Evolutionary conservation across 1,140 invertebrate species (phyloP).

Genomic region (Brachionus rotundiformis): DNA sequence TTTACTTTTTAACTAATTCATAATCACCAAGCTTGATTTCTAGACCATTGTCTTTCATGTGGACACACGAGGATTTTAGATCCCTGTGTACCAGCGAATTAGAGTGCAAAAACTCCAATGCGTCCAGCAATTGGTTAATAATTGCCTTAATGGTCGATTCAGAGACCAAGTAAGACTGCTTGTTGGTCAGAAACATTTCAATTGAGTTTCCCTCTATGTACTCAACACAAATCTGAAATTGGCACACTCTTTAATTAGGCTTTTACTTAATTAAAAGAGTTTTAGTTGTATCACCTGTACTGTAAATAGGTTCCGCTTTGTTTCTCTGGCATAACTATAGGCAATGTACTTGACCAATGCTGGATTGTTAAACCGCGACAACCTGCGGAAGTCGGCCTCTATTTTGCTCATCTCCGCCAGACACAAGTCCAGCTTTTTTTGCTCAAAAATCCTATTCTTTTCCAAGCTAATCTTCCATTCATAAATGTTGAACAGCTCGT

Average conservation of each 20-base stretch:
- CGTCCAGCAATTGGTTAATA: constrained; percentile 70
- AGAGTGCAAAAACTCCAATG: constrained; percentile 73
- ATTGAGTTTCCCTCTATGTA: constrained; percentile 69
- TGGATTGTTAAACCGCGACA: constrained; percentile 72
- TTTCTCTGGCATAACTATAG: constrained; percentile 69
- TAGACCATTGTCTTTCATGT: constrained; percentile 59
- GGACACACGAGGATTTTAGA: constrained; percentile 64
- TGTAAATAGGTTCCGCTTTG: constrained; percentile 62
- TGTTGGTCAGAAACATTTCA: constrained; percentile 65
- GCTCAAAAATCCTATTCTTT: constrained; percentile 67
- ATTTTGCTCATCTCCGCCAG: constrained; percentile 60
- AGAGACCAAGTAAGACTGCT: constrained; percentile 67
- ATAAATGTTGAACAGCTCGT: constrained; percentile 38
- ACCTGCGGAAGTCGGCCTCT: constrained; percentile 73
- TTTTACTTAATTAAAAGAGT: no score
- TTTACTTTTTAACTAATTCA: constrained; percentile 69
- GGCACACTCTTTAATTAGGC: no score
- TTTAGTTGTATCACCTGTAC: constrained; percentile 41
- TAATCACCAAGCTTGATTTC: constrained; percentile 69
- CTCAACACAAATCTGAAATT: constrained; percentile 67
- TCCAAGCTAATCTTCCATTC: constrained; percentile 67
- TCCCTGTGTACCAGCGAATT: constrained; percentile 78
- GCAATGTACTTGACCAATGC: constrained; percentile 75
- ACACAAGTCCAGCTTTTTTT: constrained; percentile 55
- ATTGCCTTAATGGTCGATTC: constrained; percentile 70